phyloP scores from a whole-genome alignment of 2,113 vertebrate species.

The Pygathrix nemaeus region DNA sequence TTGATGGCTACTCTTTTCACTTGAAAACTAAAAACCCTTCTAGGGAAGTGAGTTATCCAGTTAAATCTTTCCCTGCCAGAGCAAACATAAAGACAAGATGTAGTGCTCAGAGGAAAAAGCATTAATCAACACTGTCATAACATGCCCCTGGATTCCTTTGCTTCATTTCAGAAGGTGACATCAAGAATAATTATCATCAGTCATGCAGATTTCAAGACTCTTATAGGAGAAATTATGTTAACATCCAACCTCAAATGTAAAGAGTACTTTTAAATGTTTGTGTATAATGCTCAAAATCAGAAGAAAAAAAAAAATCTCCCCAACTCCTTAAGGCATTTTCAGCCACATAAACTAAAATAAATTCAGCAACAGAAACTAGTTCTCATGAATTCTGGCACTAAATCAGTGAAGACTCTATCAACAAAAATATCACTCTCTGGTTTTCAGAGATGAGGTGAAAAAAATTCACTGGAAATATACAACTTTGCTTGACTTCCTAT shows the following conservation, averaged over 20 bases:
- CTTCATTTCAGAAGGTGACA: slow-evolving; percentile 39
- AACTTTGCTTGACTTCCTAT: not conserved
- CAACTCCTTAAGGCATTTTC: not conserved
- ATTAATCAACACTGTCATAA: slow-evolving; percentile 24
- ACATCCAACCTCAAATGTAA: not conserved
- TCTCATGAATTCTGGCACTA: not conserved
- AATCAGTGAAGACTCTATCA: not conserved
- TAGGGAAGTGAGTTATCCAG: not conserved
- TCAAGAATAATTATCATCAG: slow-evolving; percentile 13
- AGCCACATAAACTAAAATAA: not conserved
- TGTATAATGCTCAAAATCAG: not conserved
- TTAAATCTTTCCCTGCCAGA: slow-evolving; percentile 21
- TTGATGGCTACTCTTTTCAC: not conserved
- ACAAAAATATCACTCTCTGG: not conserved
- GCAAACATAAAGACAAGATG: slow-evolving; percentile 16
- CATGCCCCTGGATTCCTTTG: not conserved
- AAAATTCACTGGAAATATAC: not conserved
- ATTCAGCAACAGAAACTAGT: not conserved
- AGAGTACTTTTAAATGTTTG: slow-evolving; percentile 19
- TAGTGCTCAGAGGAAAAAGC: slow-evolving; percentile 9
- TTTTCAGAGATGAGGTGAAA: not conserved
- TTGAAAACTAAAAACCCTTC: not conserved
- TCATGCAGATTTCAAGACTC: slow-evolving; percentile 13
- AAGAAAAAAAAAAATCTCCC: not conserved
- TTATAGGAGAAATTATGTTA: not conserved